Evolutionary conservation across 2,113 vertebrate genomes (phyloP).

Genomic region (Nothoprocta pentlandii): DNA sequence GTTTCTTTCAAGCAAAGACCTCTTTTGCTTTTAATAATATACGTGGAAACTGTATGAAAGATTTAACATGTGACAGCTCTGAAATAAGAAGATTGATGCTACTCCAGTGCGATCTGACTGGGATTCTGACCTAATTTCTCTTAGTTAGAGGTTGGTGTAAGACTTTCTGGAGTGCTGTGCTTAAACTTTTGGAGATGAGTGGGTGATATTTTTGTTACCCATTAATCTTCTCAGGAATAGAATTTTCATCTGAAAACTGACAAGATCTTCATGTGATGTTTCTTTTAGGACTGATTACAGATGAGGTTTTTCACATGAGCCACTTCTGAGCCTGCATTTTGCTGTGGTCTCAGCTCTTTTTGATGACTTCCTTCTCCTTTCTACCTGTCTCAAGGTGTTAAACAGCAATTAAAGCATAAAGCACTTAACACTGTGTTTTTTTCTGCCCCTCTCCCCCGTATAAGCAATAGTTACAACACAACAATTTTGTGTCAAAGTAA

Average conservation of each 20-base stretch:
- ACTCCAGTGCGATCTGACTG: conserved; percentile 35
- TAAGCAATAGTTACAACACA: not conserved
- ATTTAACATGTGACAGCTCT: conserved; percentile 38
- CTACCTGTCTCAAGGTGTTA: not conserved
- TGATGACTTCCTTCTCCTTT: not conserved
- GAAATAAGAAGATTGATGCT: conserved; percentile 45
- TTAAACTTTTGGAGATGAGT: conserved; percentile 56
- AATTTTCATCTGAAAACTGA: conserved; percentile 40
- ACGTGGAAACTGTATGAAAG: conserved; percentile 9
- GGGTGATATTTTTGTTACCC: conserved; percentile 45
- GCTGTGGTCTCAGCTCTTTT: not conserved
- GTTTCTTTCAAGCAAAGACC: not conserved
- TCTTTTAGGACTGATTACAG: not conserved
- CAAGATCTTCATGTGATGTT: not conserved
- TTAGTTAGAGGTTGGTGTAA: conserved; percentile 28
- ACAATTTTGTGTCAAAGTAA: not conserved
- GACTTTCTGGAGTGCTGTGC: conserved; percentile 8
- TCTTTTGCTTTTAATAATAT: conserved; percentile 18
- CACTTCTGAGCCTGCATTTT: not conserved
- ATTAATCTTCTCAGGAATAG: conserved; percentile 43
- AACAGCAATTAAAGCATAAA: not conserved
- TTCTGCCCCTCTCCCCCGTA: no score
- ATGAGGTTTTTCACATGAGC: not conserved
- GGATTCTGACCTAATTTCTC: conserved; percentile 56
- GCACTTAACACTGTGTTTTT: not conserved